These are phyloP conservation scores for Nycticorax nycticorax DNA, from an alignment of 2,113 vertebrate species.

Conservation along the genomic window DNA sequence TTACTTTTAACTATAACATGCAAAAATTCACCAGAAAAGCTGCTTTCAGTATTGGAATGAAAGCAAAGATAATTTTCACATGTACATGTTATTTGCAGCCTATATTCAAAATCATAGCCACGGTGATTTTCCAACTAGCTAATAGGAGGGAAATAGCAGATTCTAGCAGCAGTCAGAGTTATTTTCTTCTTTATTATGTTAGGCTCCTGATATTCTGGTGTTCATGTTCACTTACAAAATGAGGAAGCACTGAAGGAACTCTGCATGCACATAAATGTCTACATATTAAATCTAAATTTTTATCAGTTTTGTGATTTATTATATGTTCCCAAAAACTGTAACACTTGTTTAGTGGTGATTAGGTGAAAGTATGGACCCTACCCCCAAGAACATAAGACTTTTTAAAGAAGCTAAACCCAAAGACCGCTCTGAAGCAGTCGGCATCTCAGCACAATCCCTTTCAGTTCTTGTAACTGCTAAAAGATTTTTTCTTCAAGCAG, in stretches of 20 bases:
- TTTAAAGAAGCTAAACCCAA: not conserved
- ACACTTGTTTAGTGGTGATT: not conserved
- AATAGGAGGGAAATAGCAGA: not conserved
- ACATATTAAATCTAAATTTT: not conserved
- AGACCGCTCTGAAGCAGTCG: not conserved
- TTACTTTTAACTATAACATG: not conserved
- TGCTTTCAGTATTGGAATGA: not conserved
- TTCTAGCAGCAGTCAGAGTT: not conserved
- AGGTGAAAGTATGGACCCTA: not conserved
- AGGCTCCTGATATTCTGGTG: not conserved
- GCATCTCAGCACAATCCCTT: not conserved
- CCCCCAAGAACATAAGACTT: not conserved
- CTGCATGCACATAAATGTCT: not conserved
- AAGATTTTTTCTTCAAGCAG: not conserved
- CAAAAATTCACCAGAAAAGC: not conserved
- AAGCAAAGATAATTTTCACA: not conserved
- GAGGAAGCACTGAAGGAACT: not conserved
- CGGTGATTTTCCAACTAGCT: not conserved
- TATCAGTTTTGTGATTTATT: not conserved
- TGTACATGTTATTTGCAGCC: not conserved
- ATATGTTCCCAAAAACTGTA: not conserved
- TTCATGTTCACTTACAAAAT: not conserved
- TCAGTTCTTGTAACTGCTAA: not conserved
- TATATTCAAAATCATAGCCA: not conserved
- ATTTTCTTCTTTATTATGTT: not conserved